phyloP scores from a whole-genome alignment of 2,113 vertebrate species.

The Amazona vittata region DNA sequence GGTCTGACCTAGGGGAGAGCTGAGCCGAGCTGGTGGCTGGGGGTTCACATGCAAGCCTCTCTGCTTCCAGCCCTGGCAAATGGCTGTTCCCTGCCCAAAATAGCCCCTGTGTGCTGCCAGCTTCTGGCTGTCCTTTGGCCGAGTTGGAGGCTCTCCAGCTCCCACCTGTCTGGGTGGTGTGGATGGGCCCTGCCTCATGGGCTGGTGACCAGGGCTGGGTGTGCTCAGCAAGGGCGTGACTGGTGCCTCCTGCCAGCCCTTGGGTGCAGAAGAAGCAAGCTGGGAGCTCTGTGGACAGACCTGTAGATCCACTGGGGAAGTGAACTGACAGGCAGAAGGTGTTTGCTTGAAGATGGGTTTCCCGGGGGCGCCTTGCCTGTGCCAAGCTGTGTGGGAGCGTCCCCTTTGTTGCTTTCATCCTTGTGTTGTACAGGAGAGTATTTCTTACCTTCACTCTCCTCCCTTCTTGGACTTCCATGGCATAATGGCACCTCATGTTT shows the following conservation, averaged over 20 bases:
- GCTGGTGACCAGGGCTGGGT: not conserved
- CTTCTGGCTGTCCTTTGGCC: slow-evolving; percentile 19
- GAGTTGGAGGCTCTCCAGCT: slow-evolving; percentile 10
- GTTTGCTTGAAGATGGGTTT: not conserved
- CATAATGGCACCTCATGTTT: rapidly evolving
- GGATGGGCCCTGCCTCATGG: not conserved
- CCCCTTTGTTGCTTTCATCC: not conserved
- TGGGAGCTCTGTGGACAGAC: not conserved
- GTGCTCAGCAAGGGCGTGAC: not conserved
- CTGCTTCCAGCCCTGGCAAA: not conserved
- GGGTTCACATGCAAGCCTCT: not conserved
- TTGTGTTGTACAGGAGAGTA: not conserved
- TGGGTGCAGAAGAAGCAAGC: not conserved
- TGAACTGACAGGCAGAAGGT: not conserved
- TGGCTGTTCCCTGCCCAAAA: slow-evolving; percentile 31
- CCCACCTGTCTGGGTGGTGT: not conserved
- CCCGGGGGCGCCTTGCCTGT: not conserved
- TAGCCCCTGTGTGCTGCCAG: slow-evolving; percentile 29
- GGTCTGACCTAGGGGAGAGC: not conserved
- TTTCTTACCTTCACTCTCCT: not conserved
- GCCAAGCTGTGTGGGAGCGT: not conserved
- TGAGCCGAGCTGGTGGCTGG: not conserved
- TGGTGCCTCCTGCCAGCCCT: not conserved
- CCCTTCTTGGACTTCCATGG: not conserved
- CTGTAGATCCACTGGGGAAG: not conserved